A percentile compares a stretch with the other conserved stretches of the same genome.
phyloP scores from a whole-genome alignment of 53 echinoderm and acorn worm genomes.

The Henricia sp. region DNA sequence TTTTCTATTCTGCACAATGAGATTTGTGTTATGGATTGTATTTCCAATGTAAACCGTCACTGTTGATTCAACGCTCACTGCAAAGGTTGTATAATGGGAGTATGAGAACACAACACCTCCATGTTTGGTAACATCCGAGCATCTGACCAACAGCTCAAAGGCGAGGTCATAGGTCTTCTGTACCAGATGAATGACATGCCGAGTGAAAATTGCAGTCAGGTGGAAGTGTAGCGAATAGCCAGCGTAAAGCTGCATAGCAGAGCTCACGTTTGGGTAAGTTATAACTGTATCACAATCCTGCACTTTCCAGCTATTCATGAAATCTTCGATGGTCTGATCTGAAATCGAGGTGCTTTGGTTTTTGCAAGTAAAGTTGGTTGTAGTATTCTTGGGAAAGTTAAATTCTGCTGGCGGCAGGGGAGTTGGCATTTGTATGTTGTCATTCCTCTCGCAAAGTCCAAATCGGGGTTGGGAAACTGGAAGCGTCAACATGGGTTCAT shows the following conservation, averaged over 20 bases:
- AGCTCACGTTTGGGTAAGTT: slow-evolving; percentile 47
- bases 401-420: slow-evolving; percentile 43
- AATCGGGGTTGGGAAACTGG: slow-evolving; percentile 19
- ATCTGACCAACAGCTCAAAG: slow-evolving; percentile 73
- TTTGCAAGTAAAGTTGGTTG: slow-evolving; percentile 35
- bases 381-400: slow-evolving; percentile 41
- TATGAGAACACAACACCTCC: slow-evolving; percentile 82
- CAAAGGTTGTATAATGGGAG: slow-evolving; percentile 73
- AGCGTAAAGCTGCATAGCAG: slow-evolving; percentile 49
- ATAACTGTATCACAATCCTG: slow-evolving; percentile 76
- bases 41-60: slow-evolving; percentile 67
- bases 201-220: slow-evolving; percentile 66
- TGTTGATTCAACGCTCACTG: slow-evolving; percentile 64
- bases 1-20: slow-evolving; percentile 58
- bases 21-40: slow-evolving; percentile 61
- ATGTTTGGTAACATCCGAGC: slow-evolving; percentile 38
- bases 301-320: slow-evolving; percentile 71
- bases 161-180: slow-evolving; percentile 64
- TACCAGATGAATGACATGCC: slow-evolving; percentile 49
- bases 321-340: slow-evolving; percentile 45
- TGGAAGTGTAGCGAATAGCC: slow-evolving; percentile 69
- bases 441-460: slow-evolving; percentile 37
- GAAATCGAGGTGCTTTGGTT: slow-evolving; percentile 8
- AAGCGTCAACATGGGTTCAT: slow-evolving; percentile 26
- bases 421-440: slow-evolving; percentile 59